Evolutionary conservation across 2,888 invertebrate genomes (phyloP), one percentile per base, ranked within the genome.

Genomic region (Heliconius erato): DNA sequence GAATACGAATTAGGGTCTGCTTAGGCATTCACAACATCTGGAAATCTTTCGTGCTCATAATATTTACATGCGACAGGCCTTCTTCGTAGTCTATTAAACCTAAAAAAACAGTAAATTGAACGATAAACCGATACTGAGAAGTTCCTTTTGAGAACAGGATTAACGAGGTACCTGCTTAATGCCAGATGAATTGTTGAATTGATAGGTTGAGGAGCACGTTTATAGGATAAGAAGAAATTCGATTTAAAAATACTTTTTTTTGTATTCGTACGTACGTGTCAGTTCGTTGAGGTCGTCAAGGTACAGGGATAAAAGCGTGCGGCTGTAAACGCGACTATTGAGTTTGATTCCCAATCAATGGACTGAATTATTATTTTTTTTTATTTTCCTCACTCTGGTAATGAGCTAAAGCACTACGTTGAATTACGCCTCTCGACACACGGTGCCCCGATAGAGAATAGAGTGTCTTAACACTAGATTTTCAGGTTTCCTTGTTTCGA

Each of bases 81-180:
- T 81, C 81, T 26, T 63, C 28, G 76, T 77, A 77, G 44, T 77
- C 65, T 68, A 83, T 82, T 81, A 83, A 80, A 80, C 26, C 32
- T 80, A 63, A 81, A 80, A 72, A 68, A 74, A 83, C 69, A 80
- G 79, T 83, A 79, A 82, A 84, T 80, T 81, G 80, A 82, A 77
- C 79, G 83, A 79, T 82, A 81, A 77, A 28, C 67, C 81, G 79
- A 76, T 84, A 83, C 80, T 79, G 65, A 82, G 83, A 84, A 83
- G 82, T 76, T 65, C 82, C 79, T 80, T 81, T 82, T 74, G 79
- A 83, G 83, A 84, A 74, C 79, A 69, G 81, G 67, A 84, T 85
- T 84, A 85, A 83, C 32, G 79, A 79, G 69, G 72, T 71, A 19
- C 14, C n/a, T 71, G 23, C 16, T 67, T 85, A 84, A 82, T 81